phyloP scores from a whole-genome alignment of 2,797 vertebrate genomes.

The Hypotaenidia okinawae region DNA sequence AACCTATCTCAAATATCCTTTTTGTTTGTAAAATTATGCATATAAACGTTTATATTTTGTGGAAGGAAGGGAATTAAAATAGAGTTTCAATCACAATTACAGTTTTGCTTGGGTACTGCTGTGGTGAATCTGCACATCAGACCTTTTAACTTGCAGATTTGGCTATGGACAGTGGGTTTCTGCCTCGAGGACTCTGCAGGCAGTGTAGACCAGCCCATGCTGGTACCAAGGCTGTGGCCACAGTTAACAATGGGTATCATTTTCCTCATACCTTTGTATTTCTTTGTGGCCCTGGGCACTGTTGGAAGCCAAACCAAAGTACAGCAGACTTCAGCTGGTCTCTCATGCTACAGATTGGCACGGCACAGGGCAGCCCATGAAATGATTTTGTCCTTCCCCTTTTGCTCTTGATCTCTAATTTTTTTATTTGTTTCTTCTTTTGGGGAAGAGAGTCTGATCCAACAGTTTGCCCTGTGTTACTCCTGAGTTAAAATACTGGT shows the following conservation, averaged over 20 bases:
- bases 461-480: background rate
- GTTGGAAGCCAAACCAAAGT: background rate
- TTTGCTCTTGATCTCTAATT: background rate
- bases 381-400: background rate
- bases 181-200: background rate
- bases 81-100: background rate
- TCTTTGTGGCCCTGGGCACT: background rate
- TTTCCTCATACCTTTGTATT: background rate
- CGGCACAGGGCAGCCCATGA: background rate
- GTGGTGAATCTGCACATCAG: background rate
- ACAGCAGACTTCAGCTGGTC: background rate
- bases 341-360: background rate
- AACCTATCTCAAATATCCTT: constrained; percentile 42
- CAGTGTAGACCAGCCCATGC: background rate
- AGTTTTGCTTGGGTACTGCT: background rate
- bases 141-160: background rate
- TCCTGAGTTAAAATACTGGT: background rate
- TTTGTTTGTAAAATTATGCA: constrained; percentile 30
- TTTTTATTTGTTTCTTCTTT: background rate
- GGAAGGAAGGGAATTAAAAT: constrained; percentile 25
- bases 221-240: background rate
- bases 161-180: background rate
- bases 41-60: background rate
- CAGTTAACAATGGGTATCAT: background rate
- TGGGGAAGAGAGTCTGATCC: background rate